These are phyloP conservation scores for Pseudachorutes palmiensis DNA, from an alignment of 1,140 invertebrate species.

Conservation along the genomic window DNA sequence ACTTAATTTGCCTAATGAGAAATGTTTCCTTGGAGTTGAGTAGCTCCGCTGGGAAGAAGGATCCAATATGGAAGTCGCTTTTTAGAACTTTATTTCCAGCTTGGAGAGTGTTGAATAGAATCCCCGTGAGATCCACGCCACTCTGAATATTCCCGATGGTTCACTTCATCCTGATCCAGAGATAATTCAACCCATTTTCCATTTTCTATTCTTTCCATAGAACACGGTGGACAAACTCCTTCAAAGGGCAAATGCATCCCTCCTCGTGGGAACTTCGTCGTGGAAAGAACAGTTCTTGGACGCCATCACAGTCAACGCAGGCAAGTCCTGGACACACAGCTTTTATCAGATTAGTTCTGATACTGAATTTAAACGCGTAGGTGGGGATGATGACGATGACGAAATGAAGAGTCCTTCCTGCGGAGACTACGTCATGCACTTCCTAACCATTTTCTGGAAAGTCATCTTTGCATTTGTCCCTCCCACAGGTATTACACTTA, in stretches of 20 bases:
- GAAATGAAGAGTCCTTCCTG: slow-evolving; percentile 61
- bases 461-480: slow-evolving; percentile 94
- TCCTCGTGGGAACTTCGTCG: slow-evolving; percentile 88
- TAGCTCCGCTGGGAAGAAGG: no score
- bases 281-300: slow-evolving; percentile 98
- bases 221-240: slow-evolving; percentile 54
- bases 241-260: slow-evolving; percentile 86
- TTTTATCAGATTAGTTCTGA: not conserved
- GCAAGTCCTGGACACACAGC: no score
- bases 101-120: no score
- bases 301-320: slow-evolving; percentile 86
- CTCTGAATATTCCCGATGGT: no score
- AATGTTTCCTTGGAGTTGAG: no score
- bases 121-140: no score
- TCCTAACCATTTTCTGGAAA: slow-evolving; percentile 96
- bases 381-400: slow-evolving; percentile 50
- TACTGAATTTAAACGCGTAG: slow-evolving; percentile 9
- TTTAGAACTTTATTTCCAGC: no score
- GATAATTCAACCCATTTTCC: not conserved
- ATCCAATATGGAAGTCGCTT: no score
- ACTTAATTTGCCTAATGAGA: no score
- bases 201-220: slow-evolving; percentile 16
- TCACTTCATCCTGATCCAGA: not conserved
- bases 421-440: slow-evolving; percentile 91
- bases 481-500: slow-evolving; percentile 73